A percentile compares a stretch with the other conserved stretches of the same genome.
phyloP scores from a whole-genome alignment of 1,140 invertebrate species.

The Zaprionus africanus region DNA sequence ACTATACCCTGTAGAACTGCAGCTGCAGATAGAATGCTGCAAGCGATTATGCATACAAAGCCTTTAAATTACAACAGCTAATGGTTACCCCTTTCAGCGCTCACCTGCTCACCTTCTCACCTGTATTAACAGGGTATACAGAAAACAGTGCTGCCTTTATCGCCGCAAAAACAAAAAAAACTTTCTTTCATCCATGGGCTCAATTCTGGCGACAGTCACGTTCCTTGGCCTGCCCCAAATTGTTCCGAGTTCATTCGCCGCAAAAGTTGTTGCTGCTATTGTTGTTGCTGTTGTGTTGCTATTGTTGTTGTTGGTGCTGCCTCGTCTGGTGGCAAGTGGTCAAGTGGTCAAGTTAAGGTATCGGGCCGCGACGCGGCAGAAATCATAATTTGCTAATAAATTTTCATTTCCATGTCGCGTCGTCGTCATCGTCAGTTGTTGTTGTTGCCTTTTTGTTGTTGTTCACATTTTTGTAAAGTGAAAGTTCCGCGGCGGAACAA shows the following conservation, averaged over 20 bases:
- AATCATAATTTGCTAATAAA: constrained; percentile 82
- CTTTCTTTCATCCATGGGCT: constrained; percentile 71
- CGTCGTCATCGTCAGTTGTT: constrained; percentile 10
- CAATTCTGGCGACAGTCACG: constrained; percentile 76
- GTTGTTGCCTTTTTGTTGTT: constrained; percentile 28
- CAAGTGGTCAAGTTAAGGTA: constrained; percentile 45
- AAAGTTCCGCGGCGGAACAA: constrained; percentile 54
- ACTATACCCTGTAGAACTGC: background rate
- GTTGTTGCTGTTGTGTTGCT: background rate
- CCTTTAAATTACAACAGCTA: background rate
- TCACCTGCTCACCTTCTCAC: too few relatives aligned
- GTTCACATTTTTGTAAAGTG: constrained; percentile 67
- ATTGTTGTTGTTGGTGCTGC: constrained; percentile 11
- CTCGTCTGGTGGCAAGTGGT: constrained; percentile 37
- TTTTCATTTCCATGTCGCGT: constrained; percentile 72
- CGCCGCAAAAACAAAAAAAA: constrained; percentile 17
- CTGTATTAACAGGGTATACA: constrained; percentile 21
- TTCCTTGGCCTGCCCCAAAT: constrained; percentile 72
- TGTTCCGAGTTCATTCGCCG: constrained; percentile 57
- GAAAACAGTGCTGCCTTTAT: constrained; percentile 28
- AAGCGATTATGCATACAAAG: too few relatives aligned
- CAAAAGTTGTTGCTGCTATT: constrained; percentile 17
- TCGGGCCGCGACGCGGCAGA: constrained; percentile 39
- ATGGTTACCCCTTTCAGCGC: background rate
- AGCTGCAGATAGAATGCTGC: too few relatives aligned